Evolutionary conservation across 2,113 vertebrate genomes (phyloP).

Genomic region (Sander vitreus): DNA sequence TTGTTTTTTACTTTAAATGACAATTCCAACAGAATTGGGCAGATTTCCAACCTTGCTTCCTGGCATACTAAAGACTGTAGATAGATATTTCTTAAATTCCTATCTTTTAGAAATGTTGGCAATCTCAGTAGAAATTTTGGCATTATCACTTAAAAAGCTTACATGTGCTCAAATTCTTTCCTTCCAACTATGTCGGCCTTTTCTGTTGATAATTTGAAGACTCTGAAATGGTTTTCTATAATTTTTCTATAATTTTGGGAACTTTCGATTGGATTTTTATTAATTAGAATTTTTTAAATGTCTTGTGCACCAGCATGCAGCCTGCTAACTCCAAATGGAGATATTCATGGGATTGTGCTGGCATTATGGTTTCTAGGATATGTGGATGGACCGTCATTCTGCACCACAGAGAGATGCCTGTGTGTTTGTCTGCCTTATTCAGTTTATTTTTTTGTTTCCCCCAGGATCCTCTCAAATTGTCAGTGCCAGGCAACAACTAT

Average conservation of each 20-base stretch:
- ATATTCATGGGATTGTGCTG: slow-evolving; percentile 39
- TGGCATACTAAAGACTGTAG: slow-evolving; percentile 49
- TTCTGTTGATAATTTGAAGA: slow-evolving; percentile 18
- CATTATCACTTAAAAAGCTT: slow-evolving; percentile 51
- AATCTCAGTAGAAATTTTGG: slow-evolving; percentile 49
- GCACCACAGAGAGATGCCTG: slow-evolving; percentile 33
- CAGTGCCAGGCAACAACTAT: slow-evolving; percentile 80
- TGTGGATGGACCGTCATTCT: slow-evolving; percentile 53
- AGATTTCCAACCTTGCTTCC: slow-evolving; percentile 54
- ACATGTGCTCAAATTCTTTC: slow-evolving; percentile 50
- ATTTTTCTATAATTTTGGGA: slow-evolving; percentile 11
- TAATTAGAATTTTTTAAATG: not conserved
- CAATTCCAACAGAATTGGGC: slow-evolving; percentile 58
- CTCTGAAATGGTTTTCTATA: not conserved
- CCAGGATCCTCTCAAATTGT: slow-evolving; percentile 82
- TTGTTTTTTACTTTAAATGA: slow-evolving; percentile 49
- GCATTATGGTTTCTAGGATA: slow-evolving; percentile 40
- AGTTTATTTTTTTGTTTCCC: slow-evolving; percentile 69
- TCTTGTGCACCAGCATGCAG: slow-evolving; percentile 19
- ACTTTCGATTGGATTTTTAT: slow-evolving; percentile 20
- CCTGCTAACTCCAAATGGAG: slow-evolving; percentile 29
- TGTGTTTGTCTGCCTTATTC: slow-evolving; percentile 67
- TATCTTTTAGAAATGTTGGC: slow-evolving; percentile 60
- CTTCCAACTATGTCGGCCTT: slow-evolving; percentile 41
- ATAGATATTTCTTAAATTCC: slow-evolving; percentile 53